Evolutionary conservation across 2,113 vertebrate species (phyloP).

Genomic region (Corythoichthys intestinalis): DNA sequence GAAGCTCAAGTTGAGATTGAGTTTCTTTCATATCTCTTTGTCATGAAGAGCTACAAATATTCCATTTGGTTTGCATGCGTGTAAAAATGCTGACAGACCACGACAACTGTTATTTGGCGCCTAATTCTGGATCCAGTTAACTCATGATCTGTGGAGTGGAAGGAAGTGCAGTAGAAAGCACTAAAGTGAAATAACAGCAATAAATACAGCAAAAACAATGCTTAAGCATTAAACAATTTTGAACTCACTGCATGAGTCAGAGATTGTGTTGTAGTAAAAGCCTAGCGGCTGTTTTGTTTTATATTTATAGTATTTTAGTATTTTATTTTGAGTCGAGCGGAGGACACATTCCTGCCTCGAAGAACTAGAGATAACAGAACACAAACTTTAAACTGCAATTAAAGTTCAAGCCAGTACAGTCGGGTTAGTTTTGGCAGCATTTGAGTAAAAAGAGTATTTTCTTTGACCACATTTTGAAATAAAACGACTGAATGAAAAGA

Average conservation of each 20-base stretch:
- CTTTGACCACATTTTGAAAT: neutral
- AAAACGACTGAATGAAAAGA: no score
- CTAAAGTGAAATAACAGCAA: neutral
- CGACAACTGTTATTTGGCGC: neutral
- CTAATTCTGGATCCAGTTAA: neutral
- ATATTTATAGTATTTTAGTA: no score
- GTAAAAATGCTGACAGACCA: neutral
- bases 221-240: neutral
- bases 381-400: no score
- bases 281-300: no score
- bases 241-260: neutral
- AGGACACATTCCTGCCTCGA: no score
- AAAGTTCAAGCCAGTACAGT: neutral
- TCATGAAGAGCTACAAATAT: neutral
- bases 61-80: neutral
- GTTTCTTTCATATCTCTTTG: neutral
- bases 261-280: neutral
- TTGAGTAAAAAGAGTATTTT: neutral
- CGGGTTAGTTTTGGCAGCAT: neutral
- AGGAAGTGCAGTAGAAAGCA: neutral
- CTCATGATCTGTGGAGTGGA: neutral
- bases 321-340: no score
- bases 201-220: neutral
- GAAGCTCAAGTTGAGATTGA: neutral
- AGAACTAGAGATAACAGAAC: no score